Evolutionary conservation across 2,888 invertebrate genomes (phyloP), one percentile per base, ranked within the genome.

Genomic region (Sinopyrophorus schimmeli): DNA sequence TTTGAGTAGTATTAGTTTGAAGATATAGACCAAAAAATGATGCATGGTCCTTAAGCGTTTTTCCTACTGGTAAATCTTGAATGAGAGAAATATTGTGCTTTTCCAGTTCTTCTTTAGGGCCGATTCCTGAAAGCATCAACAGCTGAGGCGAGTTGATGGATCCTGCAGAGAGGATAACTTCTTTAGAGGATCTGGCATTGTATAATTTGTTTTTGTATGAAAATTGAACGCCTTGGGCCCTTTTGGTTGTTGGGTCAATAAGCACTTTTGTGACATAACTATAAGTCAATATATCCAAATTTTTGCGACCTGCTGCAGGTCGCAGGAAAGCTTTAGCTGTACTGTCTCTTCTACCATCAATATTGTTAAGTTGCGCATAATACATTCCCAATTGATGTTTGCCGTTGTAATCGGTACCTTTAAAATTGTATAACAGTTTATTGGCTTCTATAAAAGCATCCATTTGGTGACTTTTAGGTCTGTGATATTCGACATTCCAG

Each of bases 121-220:
- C 67, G n/a, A 67, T 51, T 10, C 66, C 67, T 11, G 64, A 65
- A 3, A 66, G 34, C 63, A 65, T 62, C 6, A 67, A 38, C 1
- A 67, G 31, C 41, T 63, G 64, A 0, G 66, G 65, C 5, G 64
- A 52, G 58, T 87, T 89, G 46, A 92, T 83, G 1, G 89, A 81
- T 0, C 91, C 90, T 1, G 84, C 88, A 6, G 86, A 82, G 2
- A 90, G 54, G 42, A 91, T 83, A 0, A 91, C 81, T 70, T 87
- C 87, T 59, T 78, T 81, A 27, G 77, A 73, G 0, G 84, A 85
- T 44, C 63, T 65, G 0, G 81, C 80, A 30, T 71, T 70, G 16
- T 71, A 69, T 28, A 67, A 70, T 42, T 72, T 58, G 1, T 75
- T 72, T 41, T 76, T 72, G 24, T 75, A 69, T 0, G 75, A 69